These are phyloP conservation scores for Eulithis prunata DNA, from an alignment of 2,888 invertebrate genomes.

Conservation along the genomic window DNA sequence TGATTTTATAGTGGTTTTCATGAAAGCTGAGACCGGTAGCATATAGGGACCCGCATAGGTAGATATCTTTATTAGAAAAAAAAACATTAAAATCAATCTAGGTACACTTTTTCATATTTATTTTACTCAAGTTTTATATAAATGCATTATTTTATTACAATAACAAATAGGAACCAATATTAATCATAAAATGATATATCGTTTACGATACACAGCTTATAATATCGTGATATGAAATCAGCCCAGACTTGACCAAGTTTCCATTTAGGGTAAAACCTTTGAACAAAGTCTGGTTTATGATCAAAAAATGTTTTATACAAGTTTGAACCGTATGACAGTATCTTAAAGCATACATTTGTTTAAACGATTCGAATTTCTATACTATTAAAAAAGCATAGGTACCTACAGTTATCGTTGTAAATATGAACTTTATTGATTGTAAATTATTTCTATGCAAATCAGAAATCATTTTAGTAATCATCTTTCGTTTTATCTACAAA, in stretches of 20 bases:
- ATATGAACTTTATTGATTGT: constrained; percentile 15
- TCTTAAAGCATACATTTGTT: background rate
- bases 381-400: background rate
- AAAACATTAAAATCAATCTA: no score
- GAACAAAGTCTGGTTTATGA: background rate
- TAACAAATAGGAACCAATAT: background rate
- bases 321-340: background rate
- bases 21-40: no score
- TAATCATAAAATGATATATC: constrained; percentile 5
- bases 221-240: constrained; percentile 13
- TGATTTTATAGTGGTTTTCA: no score
- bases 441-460: constrained; percentile 17
- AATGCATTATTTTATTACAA: no score
- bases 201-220: background rate
- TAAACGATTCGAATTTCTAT: background rate
- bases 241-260: constrained; percentile 6
- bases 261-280: constrained; percentile 15
- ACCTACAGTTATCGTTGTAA: constrained; percentile 10
- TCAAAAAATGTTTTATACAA: background rate
- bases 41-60: no score
- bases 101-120: no score
- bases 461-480: constrained; percentile 5
- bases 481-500: background rate
- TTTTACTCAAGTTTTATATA: no score
- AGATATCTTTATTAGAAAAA: no score